Evolutionary conservation across 1,140 invertebrate species (phyloP), one percentile per base, ranked within the genome.

Genomic region (Leptinotarsa texana): DNA sequence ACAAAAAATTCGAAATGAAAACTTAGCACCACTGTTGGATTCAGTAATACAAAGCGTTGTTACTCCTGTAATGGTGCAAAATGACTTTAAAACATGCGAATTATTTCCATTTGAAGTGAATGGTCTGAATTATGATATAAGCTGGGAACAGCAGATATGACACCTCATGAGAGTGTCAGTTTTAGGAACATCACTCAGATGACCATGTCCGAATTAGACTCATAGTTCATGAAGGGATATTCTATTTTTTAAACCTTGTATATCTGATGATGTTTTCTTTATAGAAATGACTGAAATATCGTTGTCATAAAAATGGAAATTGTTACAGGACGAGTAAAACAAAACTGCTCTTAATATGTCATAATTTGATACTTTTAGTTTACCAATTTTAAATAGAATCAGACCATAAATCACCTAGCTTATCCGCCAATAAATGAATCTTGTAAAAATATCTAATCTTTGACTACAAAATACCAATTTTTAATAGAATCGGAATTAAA

Each of bases 81-180:
- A 81, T 51, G 79, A 74, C 3, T 81, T 81, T 77, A 75, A 66
- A 73, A 75, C 74, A 2, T 79, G 77, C 77, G 78, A 74, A 24
- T 76, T 81, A 49, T 66, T 47, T 48, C 80, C 81, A 61, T 82
- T 76, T 48, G 68, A 80, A 75, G 70, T 73, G 3, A 62, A 63
- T 51, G 73, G 51, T 22, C 48, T 74, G n/a, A n/a, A n/a, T n/a
- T n/a, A n/a, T n/a, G n/a, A n/a, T n/a, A n/a, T n/a, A n/a, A n/a
- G n/a, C n/a, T n/a, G n/a, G n/a, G n/a, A n/a, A n/a, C n/a, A n/a
- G 13, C 15, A 65, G 27, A 65, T n/a, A 65, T 65, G 13, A 65
- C 27, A 24, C 13, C 63, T 3, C 21, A 65, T 27, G 0, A 13
- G 49, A n/a, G 49, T 51, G n/a, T 17, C 17, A 51, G n/a, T 51